Evolutionary conservation across 2,113 vertebrate species (phyloP).

Genomic region (Bos javanicus): DNA sequence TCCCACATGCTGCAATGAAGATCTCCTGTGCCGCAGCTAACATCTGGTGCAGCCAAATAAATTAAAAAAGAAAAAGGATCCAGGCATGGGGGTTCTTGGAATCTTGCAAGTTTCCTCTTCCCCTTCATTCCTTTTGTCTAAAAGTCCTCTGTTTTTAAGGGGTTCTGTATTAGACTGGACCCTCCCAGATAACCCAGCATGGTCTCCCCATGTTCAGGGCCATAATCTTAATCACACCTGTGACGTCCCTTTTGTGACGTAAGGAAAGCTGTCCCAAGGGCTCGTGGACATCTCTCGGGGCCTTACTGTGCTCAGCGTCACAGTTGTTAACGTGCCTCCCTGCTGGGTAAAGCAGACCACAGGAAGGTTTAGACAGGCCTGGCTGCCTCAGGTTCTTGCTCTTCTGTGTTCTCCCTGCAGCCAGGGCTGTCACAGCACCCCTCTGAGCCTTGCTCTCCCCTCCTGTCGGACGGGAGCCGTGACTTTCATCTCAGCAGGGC

Average conservation of each 20-base stretch:
- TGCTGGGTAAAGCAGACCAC: not conserved
- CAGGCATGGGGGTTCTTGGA: not conserved
- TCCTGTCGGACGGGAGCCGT: not conserved
- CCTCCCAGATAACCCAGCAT: not conserved
- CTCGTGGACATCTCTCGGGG: not conserved
- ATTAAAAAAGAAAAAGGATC: not conserved
- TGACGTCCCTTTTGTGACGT: not conserved
- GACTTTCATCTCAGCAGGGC: not conserved
- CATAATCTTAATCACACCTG: not conserved
- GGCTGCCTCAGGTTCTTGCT: not conserved
- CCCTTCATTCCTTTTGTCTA: not conserved
- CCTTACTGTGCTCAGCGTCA: rapidly evolving
- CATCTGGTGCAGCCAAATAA: not conserved
- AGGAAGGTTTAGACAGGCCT: not conserved
- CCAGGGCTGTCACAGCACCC: not conserved
- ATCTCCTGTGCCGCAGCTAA: not conserved
- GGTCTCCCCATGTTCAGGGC: not conserved
- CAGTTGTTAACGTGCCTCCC: not conserved
- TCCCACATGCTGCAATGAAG: not conserved
- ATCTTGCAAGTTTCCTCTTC: not conserved
- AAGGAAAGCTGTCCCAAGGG: not conserved
- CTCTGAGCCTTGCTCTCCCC: not conserved
- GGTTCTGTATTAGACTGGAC: not conserved
- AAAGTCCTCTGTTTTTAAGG: not conserved
- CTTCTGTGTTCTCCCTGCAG: not conserved